Percentiles rank a stretch among this genome's conserved stretches.
Evolutionary conservation across 2,113 vertebrate genomes (phyloP).

Genomic region (Boulengeromyrus knoepffleri): DNA sequence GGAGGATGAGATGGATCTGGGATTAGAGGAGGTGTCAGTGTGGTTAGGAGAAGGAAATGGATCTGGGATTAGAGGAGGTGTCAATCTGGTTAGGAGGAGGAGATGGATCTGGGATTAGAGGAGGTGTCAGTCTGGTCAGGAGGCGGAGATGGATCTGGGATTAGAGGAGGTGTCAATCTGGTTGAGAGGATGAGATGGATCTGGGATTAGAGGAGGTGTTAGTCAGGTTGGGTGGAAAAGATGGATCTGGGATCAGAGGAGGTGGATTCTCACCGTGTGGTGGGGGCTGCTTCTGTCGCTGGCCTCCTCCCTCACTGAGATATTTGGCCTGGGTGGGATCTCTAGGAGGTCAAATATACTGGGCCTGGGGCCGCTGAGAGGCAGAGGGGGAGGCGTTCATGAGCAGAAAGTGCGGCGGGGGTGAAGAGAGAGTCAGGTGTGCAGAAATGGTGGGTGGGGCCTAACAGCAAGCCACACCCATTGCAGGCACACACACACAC

Average conservation of each 20-base stretch:
- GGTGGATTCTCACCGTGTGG: constrained; percentile 30
- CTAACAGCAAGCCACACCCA: neutral
- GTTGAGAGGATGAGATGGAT: too few species aligned
- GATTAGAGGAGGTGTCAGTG: too few species aligned
- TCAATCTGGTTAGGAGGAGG: too few species aligned
- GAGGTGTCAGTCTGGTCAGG: too few species aligned
- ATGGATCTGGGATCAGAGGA: neutral
- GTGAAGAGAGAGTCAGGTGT: neutral
- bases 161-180: too few species aligned
- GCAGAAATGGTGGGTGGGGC: neutral
- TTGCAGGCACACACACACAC: neutral
- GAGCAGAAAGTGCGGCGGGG: neutral
- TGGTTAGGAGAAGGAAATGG: too few species aligned
- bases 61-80: too few species aligned
- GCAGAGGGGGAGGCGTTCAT: neutral
- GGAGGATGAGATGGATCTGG: too few species aligned
- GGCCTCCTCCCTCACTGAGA: neutral
- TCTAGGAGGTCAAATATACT: constrained; percentile 17
- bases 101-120: too few species aligned
- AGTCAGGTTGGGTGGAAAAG: too few species aligned
- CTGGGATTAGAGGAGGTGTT: too few species aligned
- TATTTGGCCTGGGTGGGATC: neutral
- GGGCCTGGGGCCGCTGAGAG: constrained; percentile 15
- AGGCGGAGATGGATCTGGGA: too few species aligned
- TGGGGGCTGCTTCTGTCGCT: neutral